Base-by-base conservation (phyloP, 2,888 invertebrate species). In the Agrypnus murinus region DNA sequence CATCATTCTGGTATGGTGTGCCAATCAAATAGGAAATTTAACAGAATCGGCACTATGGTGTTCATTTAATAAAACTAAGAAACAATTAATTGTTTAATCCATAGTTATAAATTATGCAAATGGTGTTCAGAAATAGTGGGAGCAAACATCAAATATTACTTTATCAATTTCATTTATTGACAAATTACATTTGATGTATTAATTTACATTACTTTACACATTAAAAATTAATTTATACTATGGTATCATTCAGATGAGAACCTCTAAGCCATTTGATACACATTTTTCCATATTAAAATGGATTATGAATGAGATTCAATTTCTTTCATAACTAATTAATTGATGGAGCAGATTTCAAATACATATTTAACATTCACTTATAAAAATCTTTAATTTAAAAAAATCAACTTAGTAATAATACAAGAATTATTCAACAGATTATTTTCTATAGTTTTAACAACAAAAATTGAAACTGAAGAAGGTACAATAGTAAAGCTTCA, bases 321-420 rank as follows among this genome's bases (percentile, higher is more conserved):
- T 31, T 40, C 43, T 53, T 50, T 53, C 53, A 64, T 43, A 55
- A 32, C 53, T 55, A 36, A 17, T 3, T 8, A 5, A 55, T 55
- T n/a, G n/a, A n/a, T 55, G 50, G 48, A 36, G 55, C 64, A 55
- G 46, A 17, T 62, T 62, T 32, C 60, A 48, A 46, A 46, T 62
- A 62, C 60, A 60, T 46, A 40, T 12, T 59, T 59, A 59, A 59
- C 59, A 62, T 46, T 62, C 32, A 46, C 62, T 62, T 62, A 62
- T 45, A 57, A 7, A 19, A 36, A 12, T 38, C 12, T 17, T 57
- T 57, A 34, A 34, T 57, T n/a, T 15, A 25, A 25, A 48, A 48
- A 25, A 43, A 15, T 43, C 43, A 15, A 43, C 38, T 12, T 38
- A n/a, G 2, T 38, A 38, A 38, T 38, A 7, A 38, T n/a, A 38